Evolutionary conservation across 2,888 invertebrate species (phyloP), one percentile per base, ranked within the genome.

Genomic region (Andrena chrysosceles): DNA sequence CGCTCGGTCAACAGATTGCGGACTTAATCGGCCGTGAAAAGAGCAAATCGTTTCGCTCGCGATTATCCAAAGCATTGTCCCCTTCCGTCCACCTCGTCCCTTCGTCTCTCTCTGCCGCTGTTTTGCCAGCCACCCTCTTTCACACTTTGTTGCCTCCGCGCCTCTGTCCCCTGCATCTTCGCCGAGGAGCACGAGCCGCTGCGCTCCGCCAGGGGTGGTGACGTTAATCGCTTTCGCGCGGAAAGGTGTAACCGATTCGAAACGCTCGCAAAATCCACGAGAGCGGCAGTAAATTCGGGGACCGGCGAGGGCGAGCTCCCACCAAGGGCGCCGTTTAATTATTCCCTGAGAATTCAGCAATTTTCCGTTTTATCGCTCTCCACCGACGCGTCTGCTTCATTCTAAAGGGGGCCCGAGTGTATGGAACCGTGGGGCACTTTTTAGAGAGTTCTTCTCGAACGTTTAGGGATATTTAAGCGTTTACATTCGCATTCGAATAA

Each of bases 11-110:
- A 89, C 88, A 85, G 92, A 93, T 93, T 91, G 92, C 91, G 75
- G 85, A 87, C 85, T 91, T 92, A 93, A 94, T 94, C 94, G 93
- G 91, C 89, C 91, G 92, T 93, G 92, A 94, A 93, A 90, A 91
- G 90, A 92, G 90, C 91, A 91, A 93, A 94, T 93, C 92, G 93
- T 91, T 93, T 91, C 88, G 85, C 87, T 85, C 87, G 90, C 91
- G 91, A 93, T 93, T 93, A 93, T 92, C 89, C 79, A 88, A 88
- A 88, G 89, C 87, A 89, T 88, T 89, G 90, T 90, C 86, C 87
- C 89, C 64, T 62, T 77, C 72, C 54, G 69, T 64, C 35, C 63
- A n/a, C 59, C 62, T 52, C 33, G 26, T 20, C 31, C 29, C 48
- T 60, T 31, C 42, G 31, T 20, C 33, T 52, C 26, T 20, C 48